Percentiles rank a stretch among this genome's conserved stretches.
phyloP scores from a whole-genome alignment of 2,888 invertebrate genomes.

The Caenorhabditis sp. region DNA sequence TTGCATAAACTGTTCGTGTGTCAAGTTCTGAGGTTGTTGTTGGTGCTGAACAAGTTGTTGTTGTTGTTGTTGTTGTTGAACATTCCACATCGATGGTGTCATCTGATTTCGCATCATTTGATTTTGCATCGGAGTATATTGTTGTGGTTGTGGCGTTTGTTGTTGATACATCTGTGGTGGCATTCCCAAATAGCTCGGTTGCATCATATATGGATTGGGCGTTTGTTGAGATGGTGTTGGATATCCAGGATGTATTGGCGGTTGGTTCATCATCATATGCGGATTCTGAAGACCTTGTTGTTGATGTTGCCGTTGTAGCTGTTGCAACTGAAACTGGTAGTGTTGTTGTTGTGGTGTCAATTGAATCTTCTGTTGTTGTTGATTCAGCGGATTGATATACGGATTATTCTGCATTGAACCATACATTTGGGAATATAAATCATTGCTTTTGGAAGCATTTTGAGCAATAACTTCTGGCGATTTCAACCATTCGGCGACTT shows the following conservation, averaged over 20 bases:
- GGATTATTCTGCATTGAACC: not conserved
- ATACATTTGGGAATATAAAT: not conserved
- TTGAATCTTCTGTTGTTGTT: not conserved
- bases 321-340: not conserved
- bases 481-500: constrained; percentile 1
- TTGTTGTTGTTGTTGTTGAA: not conserved
- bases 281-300: not conserved
- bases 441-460: not conserved
- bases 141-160: constrained; percentile 3
- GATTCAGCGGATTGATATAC: not conserved
- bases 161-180: constrained; percentile 2
- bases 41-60: not conserved
- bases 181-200: not conserved
- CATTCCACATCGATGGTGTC: not conserved
- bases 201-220: not conserved
- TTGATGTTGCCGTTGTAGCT: not conserved
- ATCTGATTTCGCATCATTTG: not conserved
- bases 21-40: not conserved
- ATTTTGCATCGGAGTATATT: constrained; percentile 7
- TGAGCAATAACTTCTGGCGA: constrained; percentile 1
- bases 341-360: not conserved
- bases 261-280: not conserved
- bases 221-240: not conserved
- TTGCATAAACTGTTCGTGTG: not conserved
- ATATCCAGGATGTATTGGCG: not conserved